Evolutionary conservation across 30 jellyfish, hydroid and myxozoan species (phyloP), one percentile per base, ranked within the genome.

Genomic region (Hydractinia echinata): DNA sequence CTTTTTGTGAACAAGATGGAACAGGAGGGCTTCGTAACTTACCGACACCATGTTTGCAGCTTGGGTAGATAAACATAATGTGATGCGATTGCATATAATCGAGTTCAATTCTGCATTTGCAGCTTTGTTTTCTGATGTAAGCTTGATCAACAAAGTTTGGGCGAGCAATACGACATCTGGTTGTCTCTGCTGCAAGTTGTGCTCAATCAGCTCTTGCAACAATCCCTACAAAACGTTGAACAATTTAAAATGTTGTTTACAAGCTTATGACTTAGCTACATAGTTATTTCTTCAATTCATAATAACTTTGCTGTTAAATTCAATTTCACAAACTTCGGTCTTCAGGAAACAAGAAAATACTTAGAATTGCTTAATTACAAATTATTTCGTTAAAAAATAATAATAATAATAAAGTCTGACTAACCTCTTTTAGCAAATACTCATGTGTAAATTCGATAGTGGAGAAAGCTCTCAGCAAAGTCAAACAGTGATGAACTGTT

Each of bases 1-100:
- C 44, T 30, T 30, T 30, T 30, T 30, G 2, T 30, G 2, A 30
- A 30, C 44, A 30, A 30, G 44, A 30, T 30, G 44, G 2, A 30
- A 30, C 44, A 30, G 44, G 19, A 58, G 73, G 8, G 7, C 54
- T 13, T 64, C 14, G 8, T 14, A 30, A 85, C 97, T 72, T 56
- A 89, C 97, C 44, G 95, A 84, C n/a, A 74, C 64, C 76, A 89
- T 86, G 66, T 89, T 89, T 30, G 97, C 95, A 73, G 97, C 91
- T 51, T 89, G 92, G 10, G 95, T 71, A 67, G 84, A 79, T 7
- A 89, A 91, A 10, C 92, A 84, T 77, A 89, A 61, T 15, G 76
- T 56, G 77, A 89, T 89, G 79, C 89, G 87, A 11, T 80, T 80
- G 79, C 76, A 79, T 44, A 89, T 89, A 87, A 89, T 79, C 39